Evolutionary conservation across 2,113 vertebrate species (phyloP).

Genomic region (Lutjanus erythropterus): DNA sequence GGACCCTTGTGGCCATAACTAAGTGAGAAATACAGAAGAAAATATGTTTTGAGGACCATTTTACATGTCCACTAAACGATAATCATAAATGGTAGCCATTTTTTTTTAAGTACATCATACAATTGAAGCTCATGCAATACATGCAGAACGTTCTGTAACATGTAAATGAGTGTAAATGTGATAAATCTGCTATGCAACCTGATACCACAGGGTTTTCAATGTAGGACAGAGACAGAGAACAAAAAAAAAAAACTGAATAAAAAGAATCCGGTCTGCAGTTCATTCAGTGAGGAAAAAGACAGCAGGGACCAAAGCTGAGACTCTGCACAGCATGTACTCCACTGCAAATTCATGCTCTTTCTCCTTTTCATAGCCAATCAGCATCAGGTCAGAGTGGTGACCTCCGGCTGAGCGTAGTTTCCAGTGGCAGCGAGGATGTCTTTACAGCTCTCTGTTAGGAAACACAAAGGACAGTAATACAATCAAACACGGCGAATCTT

Average conservation of each 20-base stretch:
- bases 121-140: constrained; percentile 74
- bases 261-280: constrained; percentile 34
- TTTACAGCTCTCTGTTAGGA: constrained; percentile 82
- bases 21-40: too few species aligned
- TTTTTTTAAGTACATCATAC: constrained; percentile 52
- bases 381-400: constrained; percentile 82
- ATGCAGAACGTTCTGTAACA: constrained; percentile 70
- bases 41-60: not conserved
- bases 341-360: constrained; percentile 16
- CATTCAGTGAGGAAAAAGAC: constrained; percentile 7
- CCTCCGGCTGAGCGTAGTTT: constrained; percentile 81
- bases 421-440: constrained; percentile 76
- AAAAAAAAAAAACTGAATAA: constrained; percentile 4
- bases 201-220: constrained; percentile 37
- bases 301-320: not conserved
- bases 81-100: constrained; percentile 33
- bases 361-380: constrained; percentile 25
- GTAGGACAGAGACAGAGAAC: constrained; percentile 3
- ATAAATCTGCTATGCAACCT: constrained; percentile 33
- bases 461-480: constrained; percentile 44
- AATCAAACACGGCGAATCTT: constrained; percentile 10
- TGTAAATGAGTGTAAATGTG: constrained; percentile 45
- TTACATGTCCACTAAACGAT: constrained; percentile 40
- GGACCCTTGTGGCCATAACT: not conserved
- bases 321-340: constrained; percentile 7